These are phyloP conservation scores for Lineus longissimus DNA, from an alignment of 1,140 invertebrate species.

Conservation along the genomic window DNA sequence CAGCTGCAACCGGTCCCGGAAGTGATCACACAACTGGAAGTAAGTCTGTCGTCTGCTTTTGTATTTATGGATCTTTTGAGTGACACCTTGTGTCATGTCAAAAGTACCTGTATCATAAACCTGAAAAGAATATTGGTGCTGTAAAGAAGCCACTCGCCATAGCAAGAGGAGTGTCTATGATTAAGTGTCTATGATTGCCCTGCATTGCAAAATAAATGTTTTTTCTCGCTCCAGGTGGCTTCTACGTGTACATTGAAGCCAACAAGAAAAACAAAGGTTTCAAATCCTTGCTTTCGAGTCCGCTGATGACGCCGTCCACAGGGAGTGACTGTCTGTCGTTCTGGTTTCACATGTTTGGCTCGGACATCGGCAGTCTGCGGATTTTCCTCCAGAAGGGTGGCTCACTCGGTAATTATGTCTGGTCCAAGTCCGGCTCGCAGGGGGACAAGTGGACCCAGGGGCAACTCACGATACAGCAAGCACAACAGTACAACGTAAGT, in stretches of 20 bases:
- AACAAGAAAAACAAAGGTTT: constrained; percentile 29
- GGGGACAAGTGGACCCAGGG: constrained; percentile 12
- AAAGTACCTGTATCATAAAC: too few relatives aligned
- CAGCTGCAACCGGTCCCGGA: constrained; percentile 17
- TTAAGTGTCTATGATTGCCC: too few relatives aligned
- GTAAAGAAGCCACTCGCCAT: too few relatives aligned
- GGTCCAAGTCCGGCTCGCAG: constrained; percentile 4
- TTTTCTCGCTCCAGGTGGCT: constrained; percentile 21
- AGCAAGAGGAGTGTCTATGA: too few relatives aligned
- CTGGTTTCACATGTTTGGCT: constrained; percentile 71
- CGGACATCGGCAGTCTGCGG: constrained; percentile 8
- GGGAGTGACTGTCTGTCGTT: constrained; percentile 48
- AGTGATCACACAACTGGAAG: constrained; percentile 11
- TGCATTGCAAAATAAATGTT: too few relatives aligned
- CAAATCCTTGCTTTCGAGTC: constrained; percentile 20
- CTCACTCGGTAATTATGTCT: not conserved
- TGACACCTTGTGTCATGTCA: too few relatives aligned
- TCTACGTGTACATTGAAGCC: constrained; percentile 44
- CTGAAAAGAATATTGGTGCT: too few relatives aligned
- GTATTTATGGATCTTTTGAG: too few relatives aligned
- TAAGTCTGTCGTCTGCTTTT: not conserved
- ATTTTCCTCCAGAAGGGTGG: constrained; percentile 4
- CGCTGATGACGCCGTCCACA: not conserved
- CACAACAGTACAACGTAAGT: not conserved
- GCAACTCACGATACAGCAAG: not conserved